These are phyloP conservation scores for Drepana arcuata DNA, from an alignment of 1,140 invertebrate species.

Conservation along the genomic window DNA sequence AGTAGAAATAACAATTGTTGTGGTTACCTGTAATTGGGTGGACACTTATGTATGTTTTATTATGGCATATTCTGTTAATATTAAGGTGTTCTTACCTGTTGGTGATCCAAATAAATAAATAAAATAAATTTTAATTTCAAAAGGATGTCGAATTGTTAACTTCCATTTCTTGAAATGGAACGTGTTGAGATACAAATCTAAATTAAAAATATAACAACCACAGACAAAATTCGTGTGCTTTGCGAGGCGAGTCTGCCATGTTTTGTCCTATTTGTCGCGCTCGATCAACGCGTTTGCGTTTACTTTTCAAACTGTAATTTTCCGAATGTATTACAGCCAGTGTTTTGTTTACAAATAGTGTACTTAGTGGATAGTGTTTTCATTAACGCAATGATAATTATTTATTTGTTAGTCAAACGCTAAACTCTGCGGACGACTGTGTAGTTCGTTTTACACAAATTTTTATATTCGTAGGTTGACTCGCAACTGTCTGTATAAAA, in stretches of 20 bases:
- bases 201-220: slow-evolving; percentile 46
- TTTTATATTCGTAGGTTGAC: slow-evolving; percentile 53
- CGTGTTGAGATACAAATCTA: too few relatives aligned
- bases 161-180: too few relatives aligned
- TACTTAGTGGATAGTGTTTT: slow-evolving; percentile 49
- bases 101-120: too few relatives aligned
- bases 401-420: slow-evolving; percentile 34
- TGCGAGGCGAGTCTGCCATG: slow-evolving; percentile 67
- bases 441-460: slow-evolving; percentile 60
- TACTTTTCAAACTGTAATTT: slow-evolving; percentile 58
- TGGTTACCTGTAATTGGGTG: too few relatives aligned
- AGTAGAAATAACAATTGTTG: too few relatives aligned
- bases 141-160: too few relatives aligned
- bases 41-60: too few relatives aligned
- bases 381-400: slow-evolving; percentile 42
- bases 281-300: slow-evolving; percentile 66
- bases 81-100: too few relatives aligned
- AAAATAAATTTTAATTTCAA: too few relatives aligned
- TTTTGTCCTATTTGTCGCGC: slow-evolving; percentile 73
- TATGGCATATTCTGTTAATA: too few relatives aligned
- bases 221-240: slow-evolving; percentile 62
- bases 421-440: slow-evolving; percentile 50
- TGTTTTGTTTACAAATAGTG: slow-evolving; percentile 69
- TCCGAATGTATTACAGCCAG: slow-evolving; percentile 62
- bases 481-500: slow-evolving; percentile 37